Conservation (phyloP, 2,888 invertebrate genomes). For the Autographa gamma region DNA sequence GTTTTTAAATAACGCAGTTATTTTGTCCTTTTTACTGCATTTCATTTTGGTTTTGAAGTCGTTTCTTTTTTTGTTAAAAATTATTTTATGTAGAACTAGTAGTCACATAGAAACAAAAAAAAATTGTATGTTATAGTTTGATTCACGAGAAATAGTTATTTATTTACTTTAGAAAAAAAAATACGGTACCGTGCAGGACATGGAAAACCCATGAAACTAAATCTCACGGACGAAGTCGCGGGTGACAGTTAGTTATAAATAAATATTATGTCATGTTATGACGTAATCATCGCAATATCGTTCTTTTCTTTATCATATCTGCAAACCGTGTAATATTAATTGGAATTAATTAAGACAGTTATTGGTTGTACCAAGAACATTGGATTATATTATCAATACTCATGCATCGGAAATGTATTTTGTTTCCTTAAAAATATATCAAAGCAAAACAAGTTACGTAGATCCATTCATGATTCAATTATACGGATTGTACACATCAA, state of each 20-base stretch:
- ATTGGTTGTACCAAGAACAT: background rate
- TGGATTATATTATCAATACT: background rate
- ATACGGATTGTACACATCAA: background rate
- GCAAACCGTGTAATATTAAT: conserved; percentile 1
- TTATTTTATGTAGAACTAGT: no score
- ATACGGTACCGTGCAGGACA: no score
- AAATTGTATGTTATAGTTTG: no score
- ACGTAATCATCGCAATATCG: conserved; percentile 4
- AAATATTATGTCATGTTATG: background rate
- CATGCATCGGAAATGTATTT: background rate
- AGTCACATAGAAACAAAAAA: no score
- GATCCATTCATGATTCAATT: background rate
- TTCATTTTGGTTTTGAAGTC: no score
- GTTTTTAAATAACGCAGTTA: no score
- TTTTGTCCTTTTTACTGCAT: no score
- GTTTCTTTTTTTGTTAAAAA: no score
- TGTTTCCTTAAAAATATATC: background rate
- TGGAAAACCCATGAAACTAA: no score
- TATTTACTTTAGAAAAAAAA: no score
- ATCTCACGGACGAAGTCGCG: no score
- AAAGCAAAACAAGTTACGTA: background rate
- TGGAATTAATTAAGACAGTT: conserved; percentile 2
- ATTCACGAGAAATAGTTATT: no score
- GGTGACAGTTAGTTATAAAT: background rate
- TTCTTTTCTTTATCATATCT: background rate